A percentile compares a stretch with the other conserved stretches of the same genome.
Conservation (phyloP, 2,797 vertebrate genomes). For the Bothrops alternatus region DNA sequence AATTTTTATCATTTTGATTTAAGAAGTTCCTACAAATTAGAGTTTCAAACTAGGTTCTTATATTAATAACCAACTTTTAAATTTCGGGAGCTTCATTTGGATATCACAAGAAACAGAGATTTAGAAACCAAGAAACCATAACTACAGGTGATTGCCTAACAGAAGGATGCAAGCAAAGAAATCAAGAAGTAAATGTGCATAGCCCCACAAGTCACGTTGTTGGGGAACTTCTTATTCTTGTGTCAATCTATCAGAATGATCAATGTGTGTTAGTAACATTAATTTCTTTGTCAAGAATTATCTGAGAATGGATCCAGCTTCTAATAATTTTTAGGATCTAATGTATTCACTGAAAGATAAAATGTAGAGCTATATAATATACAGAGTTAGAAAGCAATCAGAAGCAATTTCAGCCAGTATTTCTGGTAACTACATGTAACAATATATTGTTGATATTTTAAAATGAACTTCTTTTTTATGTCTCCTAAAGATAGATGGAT, state of each 20-base stretch:
- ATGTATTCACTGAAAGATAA: neutral
- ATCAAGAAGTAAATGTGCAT: neutral
- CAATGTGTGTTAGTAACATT: neutral
- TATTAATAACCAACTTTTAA: neutral
- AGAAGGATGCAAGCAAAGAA: neutral
- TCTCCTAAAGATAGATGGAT: neutral
- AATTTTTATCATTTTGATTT: neutral
- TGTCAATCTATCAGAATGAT: neutral
- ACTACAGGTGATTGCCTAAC: neutral
- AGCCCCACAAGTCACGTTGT: neutral
- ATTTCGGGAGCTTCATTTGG: neutral
- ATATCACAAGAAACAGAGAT: neutral
- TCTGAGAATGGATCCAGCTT: neutral
- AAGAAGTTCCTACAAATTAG: neutral
- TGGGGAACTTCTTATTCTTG: neutral
- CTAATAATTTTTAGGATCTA: neutral
- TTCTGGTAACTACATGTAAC: neutral
- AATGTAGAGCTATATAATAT: neutral
- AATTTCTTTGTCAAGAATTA: neutral
- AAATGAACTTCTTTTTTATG: neutral
- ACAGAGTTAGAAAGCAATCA: neutral
- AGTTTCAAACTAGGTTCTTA: neutral
- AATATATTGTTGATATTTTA: neutral
- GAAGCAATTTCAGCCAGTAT: neutral
- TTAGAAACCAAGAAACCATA: neutral